These are phyloP conservation scores for Phrixothrix hirtus DNA, from an alignment of 2,888 invertebrate genomes.

Conservation along the genomic window DNA sequence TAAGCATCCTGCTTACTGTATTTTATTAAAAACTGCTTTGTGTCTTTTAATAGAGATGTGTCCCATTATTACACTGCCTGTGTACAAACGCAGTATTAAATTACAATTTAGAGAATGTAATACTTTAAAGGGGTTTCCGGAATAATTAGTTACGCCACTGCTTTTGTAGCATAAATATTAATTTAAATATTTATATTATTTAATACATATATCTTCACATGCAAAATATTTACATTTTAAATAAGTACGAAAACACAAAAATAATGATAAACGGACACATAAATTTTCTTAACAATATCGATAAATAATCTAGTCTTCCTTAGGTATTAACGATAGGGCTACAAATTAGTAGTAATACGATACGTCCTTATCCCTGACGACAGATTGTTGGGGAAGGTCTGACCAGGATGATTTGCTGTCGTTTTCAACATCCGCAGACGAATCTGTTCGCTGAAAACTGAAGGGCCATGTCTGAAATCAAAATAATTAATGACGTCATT, in stretches of 20 bases:
- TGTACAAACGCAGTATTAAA: no score
- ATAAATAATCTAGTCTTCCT: constrained; percentile 21
- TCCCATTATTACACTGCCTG: no score
- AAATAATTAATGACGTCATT: constrained; percentile 8
- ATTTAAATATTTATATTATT: no score
- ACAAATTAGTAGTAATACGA: constrained; percentile 54
- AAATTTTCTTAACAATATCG: constrained; percentile 10
- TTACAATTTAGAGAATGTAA: background rate
- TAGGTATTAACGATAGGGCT: constrained; percentile 19
- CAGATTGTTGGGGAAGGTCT: constrained; percentile 44
- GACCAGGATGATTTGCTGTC: constrained; percentile 44
- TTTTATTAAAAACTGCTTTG: no score
- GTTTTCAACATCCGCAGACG: constrained; percentile 58
- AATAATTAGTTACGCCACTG: no score
- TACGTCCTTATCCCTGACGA: constrained; percentile 52
- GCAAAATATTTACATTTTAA: no score
- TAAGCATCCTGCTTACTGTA: no score
- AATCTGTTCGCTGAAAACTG: constrained; percentile 67
- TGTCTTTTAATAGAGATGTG: no score
- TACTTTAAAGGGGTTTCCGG: background rate
- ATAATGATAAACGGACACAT: constrained; percentile 8
- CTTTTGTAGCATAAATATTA: no score
- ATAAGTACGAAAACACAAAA: no score
- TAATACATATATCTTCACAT: no score
- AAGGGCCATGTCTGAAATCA: constrained; percentile 78